Evolutionary conservation across 2,797 vertebrate genomes (phyloP).

Genomic region (Gobionotothen gibberifrons): DNA sequence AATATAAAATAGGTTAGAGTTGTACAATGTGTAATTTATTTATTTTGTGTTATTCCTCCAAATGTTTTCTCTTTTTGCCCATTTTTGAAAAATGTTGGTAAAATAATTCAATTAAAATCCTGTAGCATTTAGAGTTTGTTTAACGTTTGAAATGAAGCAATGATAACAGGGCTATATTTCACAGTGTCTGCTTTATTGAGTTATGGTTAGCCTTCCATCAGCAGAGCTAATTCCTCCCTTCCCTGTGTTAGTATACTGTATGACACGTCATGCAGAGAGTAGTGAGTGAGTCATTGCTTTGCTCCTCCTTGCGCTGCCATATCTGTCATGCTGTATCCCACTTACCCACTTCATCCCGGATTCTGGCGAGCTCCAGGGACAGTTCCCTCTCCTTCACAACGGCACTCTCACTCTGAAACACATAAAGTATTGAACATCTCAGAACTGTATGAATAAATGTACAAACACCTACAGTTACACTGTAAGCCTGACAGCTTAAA

Average conservation of each 20-base stretch:
- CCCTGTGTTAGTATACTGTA: conserved; percentile 1
- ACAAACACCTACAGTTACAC: background rate
- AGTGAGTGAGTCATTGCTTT: conserved; percentile 33
- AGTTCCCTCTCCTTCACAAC: conserved; percentile 93
- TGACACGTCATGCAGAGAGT: conserved; percentile 11
- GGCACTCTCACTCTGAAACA: conserved; percentile 90
- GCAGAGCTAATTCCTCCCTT: conserved; percentile 1
- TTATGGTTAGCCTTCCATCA: background rate
- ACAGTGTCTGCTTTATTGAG: no score
- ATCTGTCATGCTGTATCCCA: conserved; percentile 47
- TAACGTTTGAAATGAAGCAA: background rate
- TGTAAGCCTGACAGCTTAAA: background rate
- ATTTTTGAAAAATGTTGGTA: background rate
- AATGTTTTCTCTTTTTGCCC: background rate
- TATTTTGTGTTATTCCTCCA: background rate
- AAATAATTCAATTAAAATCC: background rate
- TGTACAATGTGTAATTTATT: background rate
- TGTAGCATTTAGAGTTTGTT: background rate
- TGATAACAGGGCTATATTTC: background rate
- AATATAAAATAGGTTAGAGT: background rate
- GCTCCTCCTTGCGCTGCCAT: conserved; percentile 24
- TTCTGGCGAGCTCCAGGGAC: conserved; percentile 91
- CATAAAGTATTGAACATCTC: conserved; percentile 19
- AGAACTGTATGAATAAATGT: background rate
- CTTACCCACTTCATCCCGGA: conserved; percentile 99